A percentile compares a stretch with the other conserved stretches of the same genome.
Evolutionary conservation across 1,140 invertebrate genomes (phyloP).

Genomic region (Drosophila sturtevanti): DNA sequence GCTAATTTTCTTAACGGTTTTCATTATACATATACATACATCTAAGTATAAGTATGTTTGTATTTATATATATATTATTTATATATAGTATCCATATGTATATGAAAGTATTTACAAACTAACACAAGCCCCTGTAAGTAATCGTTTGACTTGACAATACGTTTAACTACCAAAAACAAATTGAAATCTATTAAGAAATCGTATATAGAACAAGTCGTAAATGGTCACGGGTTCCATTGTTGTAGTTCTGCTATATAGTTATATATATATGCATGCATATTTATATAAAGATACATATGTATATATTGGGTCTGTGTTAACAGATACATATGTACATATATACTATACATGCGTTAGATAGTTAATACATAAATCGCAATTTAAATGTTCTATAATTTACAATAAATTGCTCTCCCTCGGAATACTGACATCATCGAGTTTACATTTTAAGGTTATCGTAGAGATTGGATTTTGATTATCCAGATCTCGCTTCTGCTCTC

Average conservation of each 20-base stretch:
- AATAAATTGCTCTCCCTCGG: constrained; percentile 51
- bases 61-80: constrained; percentile 12
- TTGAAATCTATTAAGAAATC: constrained; percentile 6
- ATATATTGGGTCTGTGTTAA: constrained; percentile 57
- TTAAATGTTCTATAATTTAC: constrained; percentile 44
- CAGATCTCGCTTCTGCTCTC: constrained; percentile 21
- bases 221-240: constrained; percentile 10
- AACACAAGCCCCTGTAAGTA: constrained; percentile 80
- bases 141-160: constrained; percentile 51
- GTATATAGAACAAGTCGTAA: constrained; percentile 1
- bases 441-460: constrained; percentile 30
- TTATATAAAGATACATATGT: constrained; percentile 53
- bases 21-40: constrained; percentile 26
- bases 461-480: constrained; percentile 26
- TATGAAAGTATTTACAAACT: constrained; percentile 65
- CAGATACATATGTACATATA: constrained; percentile 43
- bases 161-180: constrained; percentile 33
- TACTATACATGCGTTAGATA: constrained; percentile 33
- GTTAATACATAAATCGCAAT: constrained; percentile 50
- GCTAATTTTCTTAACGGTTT: constrained; percentile 33
- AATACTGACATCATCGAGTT: constrained; percentile 79
- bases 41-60: constrained; percentile 15
- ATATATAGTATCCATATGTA: constrained; percentile 39
- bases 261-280: constrained; percentile 1
- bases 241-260: neutral